Base-by-base conservation (phyloP, 2,888 invertebrate species). In the Pterostichus madidus region DNA sequence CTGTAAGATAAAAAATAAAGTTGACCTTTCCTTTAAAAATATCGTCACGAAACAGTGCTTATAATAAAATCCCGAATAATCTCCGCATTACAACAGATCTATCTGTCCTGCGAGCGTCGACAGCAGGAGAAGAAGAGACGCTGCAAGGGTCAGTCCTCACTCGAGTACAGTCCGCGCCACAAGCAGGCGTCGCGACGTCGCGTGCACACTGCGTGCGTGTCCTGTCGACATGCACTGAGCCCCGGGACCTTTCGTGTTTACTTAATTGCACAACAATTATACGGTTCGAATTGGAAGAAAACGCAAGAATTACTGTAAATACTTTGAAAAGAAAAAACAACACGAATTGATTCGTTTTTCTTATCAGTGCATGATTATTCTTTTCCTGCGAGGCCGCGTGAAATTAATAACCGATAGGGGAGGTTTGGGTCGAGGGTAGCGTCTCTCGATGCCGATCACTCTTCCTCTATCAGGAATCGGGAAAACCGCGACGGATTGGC, bases 241-340 rank as follows among this genome's bases (percentile, higher is more conserved):
- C 32, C 15, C 53, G 15, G 5, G 61, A 24, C 39, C 61, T 73
- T 81, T 75, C 81, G 81, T 81, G 81, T 75, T 75, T 59, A 59
- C 61, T 81, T 81, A 81, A 81, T 81, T 81, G 75, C 81, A 61
- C 39, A 49, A 52, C 81, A 81, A 81, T 81, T 81, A 81, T 56
- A 81, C 75, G 68, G 17, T 32, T 35, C 15, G 73, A 80, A 80
- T 80, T 80, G 80, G 80, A 80, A 71, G 80, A 80, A 80, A 80
- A 80, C 53, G 68, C 64, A 80, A 71, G 53, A 56, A 80, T 80
- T 80, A 80, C 68, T 68, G 71, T 80, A 80, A 80, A 80, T 80
- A 80, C 52, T 80, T 80, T 68, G 8, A n/a, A 31, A 49, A 68
- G 80, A 79, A 79, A 78, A 78, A 64, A 8, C 64, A 31, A 64